These are phyloP conservation scores for Drosophila kohkoa DNA, from an alignment of 1,140 invertebrate genomes.

Conservation along the genomic window DNA sequence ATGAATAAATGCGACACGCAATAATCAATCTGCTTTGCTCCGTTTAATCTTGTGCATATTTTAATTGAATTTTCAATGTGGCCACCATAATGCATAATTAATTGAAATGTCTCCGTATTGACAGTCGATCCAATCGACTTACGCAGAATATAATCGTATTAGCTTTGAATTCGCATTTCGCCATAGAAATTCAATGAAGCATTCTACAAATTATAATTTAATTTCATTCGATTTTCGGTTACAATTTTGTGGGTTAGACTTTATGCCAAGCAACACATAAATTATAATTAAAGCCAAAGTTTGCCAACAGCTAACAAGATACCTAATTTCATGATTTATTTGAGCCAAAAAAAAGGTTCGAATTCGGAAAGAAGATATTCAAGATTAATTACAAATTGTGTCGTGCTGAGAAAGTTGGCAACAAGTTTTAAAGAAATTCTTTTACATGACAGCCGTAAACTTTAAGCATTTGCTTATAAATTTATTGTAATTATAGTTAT, in stretches of 20 bases:
- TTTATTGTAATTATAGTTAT: constrained; percentile 2
- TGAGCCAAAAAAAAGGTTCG: constrained; percentile 1
- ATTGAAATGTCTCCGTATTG: constrained; percentile 60
- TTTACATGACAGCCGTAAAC: background rate
- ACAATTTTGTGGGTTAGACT: constrained; percentile 31
- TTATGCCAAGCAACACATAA: constrained; percentile 30
- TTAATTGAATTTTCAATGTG: constrained; percentile 70
- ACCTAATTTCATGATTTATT: constrained; percentile 39
- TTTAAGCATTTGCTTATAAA: background rate
- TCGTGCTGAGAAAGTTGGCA: constrained; percentile 6
- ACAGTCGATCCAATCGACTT: constrained; percentile 27
- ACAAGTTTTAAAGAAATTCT: constrained; percentile 6
- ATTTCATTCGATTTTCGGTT: constrained; percentile 49
- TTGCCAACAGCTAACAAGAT: constrained; percentile 52
- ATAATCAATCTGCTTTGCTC: constrained; percentile 39
- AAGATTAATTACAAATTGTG: constrained; percentile 3
- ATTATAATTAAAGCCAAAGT: constrained; percentile 64
- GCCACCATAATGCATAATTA: constrained; percentile 71
- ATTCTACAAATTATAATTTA: constrained; percentile 57
- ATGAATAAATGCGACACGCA: constrained; percentile 37
- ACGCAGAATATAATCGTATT: constrained; percentile 64
- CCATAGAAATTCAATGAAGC: constrained; percentile 51
- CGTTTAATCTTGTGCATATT: constrained; percentile 62
- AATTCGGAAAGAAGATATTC: background rate
- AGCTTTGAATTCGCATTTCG: constrained; percentile 45